phyloP scores from a whole-genome alignment of 92 coral and sea anemone species.

The Epizoanthus ramosus region DNA sequence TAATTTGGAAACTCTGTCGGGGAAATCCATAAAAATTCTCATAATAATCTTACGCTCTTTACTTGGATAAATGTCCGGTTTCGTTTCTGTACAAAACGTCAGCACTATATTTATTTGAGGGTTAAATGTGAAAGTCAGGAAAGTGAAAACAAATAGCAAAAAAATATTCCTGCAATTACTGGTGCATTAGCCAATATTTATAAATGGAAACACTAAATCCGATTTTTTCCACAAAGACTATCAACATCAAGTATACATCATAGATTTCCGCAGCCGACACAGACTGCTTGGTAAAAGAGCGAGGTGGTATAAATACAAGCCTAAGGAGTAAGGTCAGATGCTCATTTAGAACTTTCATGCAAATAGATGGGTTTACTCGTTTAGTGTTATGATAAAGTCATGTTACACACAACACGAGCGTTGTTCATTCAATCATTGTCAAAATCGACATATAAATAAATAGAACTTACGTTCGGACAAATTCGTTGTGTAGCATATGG shows the following conservation, averaged over 20 bases:
- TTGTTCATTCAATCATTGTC: too few species aligned
- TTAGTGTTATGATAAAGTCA: neutral
- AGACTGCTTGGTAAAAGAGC: neutral
- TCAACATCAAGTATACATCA: constrained; percentile 4
- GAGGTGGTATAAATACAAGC: neutral
- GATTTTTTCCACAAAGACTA: neutral
- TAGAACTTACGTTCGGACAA: too few species aligned
- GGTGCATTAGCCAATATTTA: too few species aligned
- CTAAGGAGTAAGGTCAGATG: neutral
- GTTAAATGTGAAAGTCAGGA: too few species aligned
- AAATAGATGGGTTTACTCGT: neutral
- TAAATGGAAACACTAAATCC: too few species aligned
- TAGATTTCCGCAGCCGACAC: constrained; percentile 4
- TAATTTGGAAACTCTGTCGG: neutral
- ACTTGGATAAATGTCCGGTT: neutral
- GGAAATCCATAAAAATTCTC: neutral
- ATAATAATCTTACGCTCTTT: neutral
- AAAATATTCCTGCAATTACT: too few species aligned
- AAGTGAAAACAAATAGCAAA: too few species aligned
- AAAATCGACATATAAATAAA: too few species aligned
- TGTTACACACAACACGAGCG: neutral
- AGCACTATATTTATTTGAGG: too few species aligned
- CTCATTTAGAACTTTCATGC: neutral
- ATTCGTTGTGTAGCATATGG: too few species aligned
- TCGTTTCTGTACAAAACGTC: neutral